Conservation (phyloP, 2,797 vertebrate species). For the Alosa sapidissima region DNA sequence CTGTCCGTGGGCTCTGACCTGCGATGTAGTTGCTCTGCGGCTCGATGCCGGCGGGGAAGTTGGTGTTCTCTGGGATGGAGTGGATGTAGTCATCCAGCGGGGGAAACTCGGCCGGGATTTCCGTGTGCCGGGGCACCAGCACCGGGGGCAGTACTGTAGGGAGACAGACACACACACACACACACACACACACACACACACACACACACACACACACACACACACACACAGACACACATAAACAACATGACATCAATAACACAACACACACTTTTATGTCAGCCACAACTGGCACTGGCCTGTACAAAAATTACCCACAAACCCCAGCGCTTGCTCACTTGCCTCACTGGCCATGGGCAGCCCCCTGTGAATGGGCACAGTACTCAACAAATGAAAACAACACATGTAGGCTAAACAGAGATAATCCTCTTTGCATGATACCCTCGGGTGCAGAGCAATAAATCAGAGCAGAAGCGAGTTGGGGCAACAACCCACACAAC, state of each 20-base stretch:
- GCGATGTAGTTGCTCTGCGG: slow-evolving; percentile 99
- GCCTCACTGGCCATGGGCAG: too few species aligned
- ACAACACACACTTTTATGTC: background rate
- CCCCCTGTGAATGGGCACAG: background rate
- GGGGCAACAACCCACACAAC: background rate
- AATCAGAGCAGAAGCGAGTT: background rate
- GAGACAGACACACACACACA: slow-evolving; percentile 32
- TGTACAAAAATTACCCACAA: background rate
- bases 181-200: background rate
- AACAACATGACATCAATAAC: slow-evolving; percentile 23
- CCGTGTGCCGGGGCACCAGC: slow-evolving; percentile 93
- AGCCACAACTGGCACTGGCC: background rate
- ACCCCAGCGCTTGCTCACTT: background rate
- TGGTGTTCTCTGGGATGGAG: slow-evolving; percentile 99
- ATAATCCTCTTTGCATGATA: slow-evolving; percentile 5
- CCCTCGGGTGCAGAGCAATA: background rate
- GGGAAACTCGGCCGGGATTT: slow-evolving; percentile 94
- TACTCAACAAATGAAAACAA: background rate
- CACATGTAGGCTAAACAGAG: slow-evolving; percentile 15
- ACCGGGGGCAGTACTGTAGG: slow-evolving; percentile 91
- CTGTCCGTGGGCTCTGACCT: slow-evolving; percentile 73
- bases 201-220: background rate
- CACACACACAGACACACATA: background rate
- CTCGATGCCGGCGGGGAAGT: slow-evolving; percentile 97
- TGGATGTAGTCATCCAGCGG: slow-evolving; percentile 97